A percentile compares a stretch with the other conserved stretches of the same genome.
Conservation (phyloP, 64 coral and sea anemone species). For the Acropora tenuis region DNA sequence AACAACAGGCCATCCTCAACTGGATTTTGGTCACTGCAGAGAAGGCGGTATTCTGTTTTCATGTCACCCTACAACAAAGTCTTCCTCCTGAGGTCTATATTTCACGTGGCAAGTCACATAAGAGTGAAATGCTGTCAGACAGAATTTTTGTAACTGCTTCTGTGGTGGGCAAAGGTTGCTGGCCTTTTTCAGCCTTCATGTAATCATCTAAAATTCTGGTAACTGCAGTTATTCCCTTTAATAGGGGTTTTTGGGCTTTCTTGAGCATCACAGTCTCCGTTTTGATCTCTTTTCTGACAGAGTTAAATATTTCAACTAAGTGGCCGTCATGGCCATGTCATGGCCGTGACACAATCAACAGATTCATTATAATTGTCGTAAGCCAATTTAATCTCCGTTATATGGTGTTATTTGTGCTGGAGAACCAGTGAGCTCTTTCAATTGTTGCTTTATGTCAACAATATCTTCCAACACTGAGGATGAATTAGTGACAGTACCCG, state of each 20-base stretch:
- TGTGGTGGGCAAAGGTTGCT: too few relatives aligned
- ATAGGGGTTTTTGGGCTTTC: constrained; percentile 43
- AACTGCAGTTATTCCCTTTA: constrained; percentile 53
- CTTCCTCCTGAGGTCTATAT: not conserved
- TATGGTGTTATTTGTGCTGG: constrained; percentile 9
- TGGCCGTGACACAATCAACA: not conserved
- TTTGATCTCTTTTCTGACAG: constrained; percentile 43
- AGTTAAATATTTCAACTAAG: not conserved
- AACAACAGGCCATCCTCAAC: too few relatives aligned
- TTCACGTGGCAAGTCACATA: not conserved
- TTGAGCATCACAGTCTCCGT: constrained; percentile 50
- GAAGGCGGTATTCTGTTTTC: too few relatives aligned
- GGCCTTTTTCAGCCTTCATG: too few relatives aligned
- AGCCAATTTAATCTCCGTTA: constrained; percentile 38
- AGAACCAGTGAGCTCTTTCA: not conserved
- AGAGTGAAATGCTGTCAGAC: constrained; percentile 37
- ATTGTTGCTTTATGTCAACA: too few relatives aligned
- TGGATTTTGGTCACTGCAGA: too few relatives aligned
- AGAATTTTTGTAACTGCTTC: not conserved
- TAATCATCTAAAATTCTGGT: not conserved
- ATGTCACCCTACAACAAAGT: not conserved
- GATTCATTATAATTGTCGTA: constrained; percentile 46
- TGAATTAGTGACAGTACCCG: too few relatives aligned
- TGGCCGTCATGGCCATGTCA: not conserved
- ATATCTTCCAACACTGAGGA: too few relatives aligned